Base-by-base conservation (phyloP, 2,797 vertebrate species). In the Gadopsis bispinosus region DNA sequence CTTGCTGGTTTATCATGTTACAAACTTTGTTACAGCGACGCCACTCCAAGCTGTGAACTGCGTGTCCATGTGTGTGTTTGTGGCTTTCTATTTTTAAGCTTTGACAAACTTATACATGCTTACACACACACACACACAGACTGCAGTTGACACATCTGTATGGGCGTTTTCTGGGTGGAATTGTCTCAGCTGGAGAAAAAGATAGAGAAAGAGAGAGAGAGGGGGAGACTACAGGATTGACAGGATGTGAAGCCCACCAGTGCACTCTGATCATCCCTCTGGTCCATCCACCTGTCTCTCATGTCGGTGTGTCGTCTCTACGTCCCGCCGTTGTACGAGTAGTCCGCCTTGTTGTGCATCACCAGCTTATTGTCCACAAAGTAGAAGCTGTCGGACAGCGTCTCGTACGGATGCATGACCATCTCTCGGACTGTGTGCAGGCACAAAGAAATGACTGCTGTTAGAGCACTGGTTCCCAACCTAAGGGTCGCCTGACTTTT, bases 321-420 rank as follows among this genome's bases (percentile, higher is more conserved):
- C 51, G 97, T 96, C 7, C 96, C 96, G 35, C 97, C 97, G 0
- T 97, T 98, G 96, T 99, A 99, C 0, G 97, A 98, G 93, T 99
- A 99, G 91, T 99, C 98, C 70, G 98, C 98, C 94, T 99, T 99
- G 95, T 99, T 99, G 95, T 99, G 98, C 98, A 99, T 99, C 94
- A 99, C 98, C 85, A 99, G 95, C 94, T 96, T 97, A 96, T 98
- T 97, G 93, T 99, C 97, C 93, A 99, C 97, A 91, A 99, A 99
- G 97, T 99, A 99, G 96, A 99, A 99, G 95, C 98, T 99, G 96
- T 99, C 98, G 45, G 98, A 99, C 94, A 98, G 98, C 0, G 98
- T 99, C 93, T 99, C 97, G 0, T 99, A 99, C 0, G 98, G 97
- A 73, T 97, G 97, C 59, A 96, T 94, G 91, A 98, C 94, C 98